Conservation (phyloP, 2,113 vertebrate genomes). For the Mastomys coucha region DNA sequence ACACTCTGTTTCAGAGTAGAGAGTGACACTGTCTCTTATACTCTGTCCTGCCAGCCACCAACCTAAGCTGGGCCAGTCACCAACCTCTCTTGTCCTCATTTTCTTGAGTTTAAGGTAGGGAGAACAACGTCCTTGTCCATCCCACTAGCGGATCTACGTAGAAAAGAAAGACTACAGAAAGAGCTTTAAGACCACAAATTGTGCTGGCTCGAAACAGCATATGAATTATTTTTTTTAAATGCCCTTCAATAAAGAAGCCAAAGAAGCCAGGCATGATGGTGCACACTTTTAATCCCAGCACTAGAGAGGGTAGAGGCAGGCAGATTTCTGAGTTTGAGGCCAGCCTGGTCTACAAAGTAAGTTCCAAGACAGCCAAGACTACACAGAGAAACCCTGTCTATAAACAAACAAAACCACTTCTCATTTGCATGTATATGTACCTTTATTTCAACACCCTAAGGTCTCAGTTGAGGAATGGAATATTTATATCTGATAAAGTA, state of each 20-base stretch:
- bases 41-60: neutral
- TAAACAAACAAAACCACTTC: neutral
- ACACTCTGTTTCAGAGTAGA: neutral
- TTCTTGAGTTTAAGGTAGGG: neutral
- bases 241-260: neutral
- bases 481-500: neutral
- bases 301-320: neutral
- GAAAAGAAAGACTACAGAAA: neutral
- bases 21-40: neutral
- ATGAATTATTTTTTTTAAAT: neutral
- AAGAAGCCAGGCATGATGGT: neutral
- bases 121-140: neutral
- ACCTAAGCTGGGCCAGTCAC: neutral
- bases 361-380: neutral
- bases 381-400: neutral
- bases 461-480: neutral
- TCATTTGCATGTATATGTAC: neutral
- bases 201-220: neutral
- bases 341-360: neutral
- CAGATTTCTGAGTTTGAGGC: neutral
- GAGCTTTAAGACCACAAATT: neutral
- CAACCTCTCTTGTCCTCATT: neutral
- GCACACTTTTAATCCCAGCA: neutral
- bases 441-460: neutral
- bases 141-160: neutral